Evolutionary conservation across 2,888 invertebrate species (phyloP), one percentile per base, ranked within the genome.

Genomic region (Rhopalosiphum nymphaeae): DNA sequence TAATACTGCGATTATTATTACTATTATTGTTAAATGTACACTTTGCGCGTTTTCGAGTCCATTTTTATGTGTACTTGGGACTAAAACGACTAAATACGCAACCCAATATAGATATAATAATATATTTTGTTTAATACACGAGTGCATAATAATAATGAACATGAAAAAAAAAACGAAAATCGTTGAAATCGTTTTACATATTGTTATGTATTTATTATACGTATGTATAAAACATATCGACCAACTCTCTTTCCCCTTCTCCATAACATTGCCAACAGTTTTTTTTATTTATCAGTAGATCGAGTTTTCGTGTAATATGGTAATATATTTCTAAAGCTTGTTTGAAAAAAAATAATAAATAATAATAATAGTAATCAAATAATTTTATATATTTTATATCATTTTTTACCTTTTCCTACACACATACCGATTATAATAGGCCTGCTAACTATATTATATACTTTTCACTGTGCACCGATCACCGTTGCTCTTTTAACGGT

Each of bases 1-100:
- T 92, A 92, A 85, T 91, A 44, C 91, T 21, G n/a, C 56, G 56
- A 56, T 91, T 91, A 91, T 91, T 91, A 56, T 91, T 84, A 85
- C 44, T 56, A n/a, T 57, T 91, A 44, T 85, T 86, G 42, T n/a
- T 86, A 25, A 46, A 86, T n/a, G 10, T 11, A 44, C 57, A 85
- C 56, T 85, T 29, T 36, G 61, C 61, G 61, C 49, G 44, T 26
- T 61, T 61, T 92, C 87, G 61, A 61, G 49, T 61, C 26, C 86
- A 61, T 92, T 92, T 92, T 92, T 87, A 87, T 87, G 87, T 26
- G 61, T 49, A 61, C 91, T 86, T 44, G n/a, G 86, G n/a, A 91
- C 92, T 36, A 36, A 87, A 92, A 92, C 46, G 61, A 61, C 42
- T 46, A 86, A 86, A 44, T 85, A 44, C 42, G 26, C 26, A 26